Base-by-base conservation (phyloP, 2,113 vertebrate species). In the Aegithalos caudatus region DNA sequence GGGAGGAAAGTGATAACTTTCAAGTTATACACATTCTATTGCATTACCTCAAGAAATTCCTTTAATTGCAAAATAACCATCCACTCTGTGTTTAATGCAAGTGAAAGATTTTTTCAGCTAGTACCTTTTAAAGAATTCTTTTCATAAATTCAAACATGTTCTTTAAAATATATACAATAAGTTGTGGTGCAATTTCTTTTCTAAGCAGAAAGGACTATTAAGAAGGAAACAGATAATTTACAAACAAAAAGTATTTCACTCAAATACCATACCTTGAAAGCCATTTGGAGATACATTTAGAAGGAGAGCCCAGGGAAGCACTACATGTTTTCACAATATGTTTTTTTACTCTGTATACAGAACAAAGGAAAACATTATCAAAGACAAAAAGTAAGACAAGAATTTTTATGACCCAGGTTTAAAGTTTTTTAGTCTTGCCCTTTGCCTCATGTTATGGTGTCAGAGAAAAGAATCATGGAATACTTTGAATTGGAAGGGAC, bases 401-500 rank as follows among this genome's bases (percentile, higher is more conserved):
- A 80, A 77, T 45, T 54, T 6, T 64, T 31, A 40, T 27, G 11
- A 72, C 1, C 2, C 0, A 6, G 44, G 19, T 9, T 76, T 16
- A 48, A 79, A 64, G 7, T 53, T 64, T 81, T 29, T 19, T 14
- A 24, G 40, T 44, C 6, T 58, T 76, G 4, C 13, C 7, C 18
- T 7, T 4, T 58, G 9, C 6, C 2, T 71, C 29, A 50, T 48
- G 16, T 1, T 35, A 6, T 42, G 17, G 11, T 5, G 3, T 45
- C 16, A 51, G 3, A 53, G 23, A 51, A 66, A 14, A n/a, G 12
- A 66, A 45, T 66, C 8, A 25, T 4, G 16, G 20, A 53, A 38
- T 38, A 45, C 12, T 12, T 5, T 51, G 8, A n/a, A 45, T 5
- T 51, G 11, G 11, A 60, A 81, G 9, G 5, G 12, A 45, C 4